Evolutionary conservation across 2,888 invertebrate genomes (phyloP).

Genomic region (Muschampia plurimacula): DNA sequence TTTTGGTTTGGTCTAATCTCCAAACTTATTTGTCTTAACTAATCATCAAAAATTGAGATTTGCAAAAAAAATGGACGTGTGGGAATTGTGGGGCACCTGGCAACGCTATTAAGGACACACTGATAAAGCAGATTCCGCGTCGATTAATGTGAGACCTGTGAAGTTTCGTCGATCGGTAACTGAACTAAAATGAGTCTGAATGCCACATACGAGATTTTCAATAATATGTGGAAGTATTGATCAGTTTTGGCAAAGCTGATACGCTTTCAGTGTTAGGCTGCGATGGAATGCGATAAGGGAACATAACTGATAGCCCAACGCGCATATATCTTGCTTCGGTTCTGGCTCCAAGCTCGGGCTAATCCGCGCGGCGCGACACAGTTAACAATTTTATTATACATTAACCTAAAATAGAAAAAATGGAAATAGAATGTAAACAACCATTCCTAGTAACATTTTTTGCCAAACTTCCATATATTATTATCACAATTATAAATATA

Average conservation of each 20-base stretch:
- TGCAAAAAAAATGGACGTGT: too few species aligned
- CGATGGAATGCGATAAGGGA: not conserved
- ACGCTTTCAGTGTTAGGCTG: constrained; percentile 11
- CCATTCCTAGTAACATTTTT: constrained; percentile 69
- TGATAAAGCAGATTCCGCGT: constrained; percentile 1
- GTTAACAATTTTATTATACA: constrained; percentile 49
- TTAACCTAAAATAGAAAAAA: constrained; percentile 68
- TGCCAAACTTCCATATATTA: constrained; percentile 84
- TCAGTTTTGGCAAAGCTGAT: constrained; percentile 42
- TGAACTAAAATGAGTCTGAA: constrained; percentile 47
- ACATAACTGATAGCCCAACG: not conserved
- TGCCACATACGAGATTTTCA: constrained; percentile 77
- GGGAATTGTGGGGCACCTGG: too few species aligned
- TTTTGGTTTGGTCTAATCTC: too few species aligned
- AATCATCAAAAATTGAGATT: too few species aligned
- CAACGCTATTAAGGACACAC: not conserved
- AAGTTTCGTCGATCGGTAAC: constrained; percentile 38
- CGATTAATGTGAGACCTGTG: not conserved
- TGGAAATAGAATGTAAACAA: constrained; percentile 65
- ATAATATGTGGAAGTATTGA: constrained; percentile 79
- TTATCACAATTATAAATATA: constrained; percentile 83
- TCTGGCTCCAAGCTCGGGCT: not conserved
- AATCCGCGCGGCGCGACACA: not conserved
- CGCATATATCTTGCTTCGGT: not conserved
- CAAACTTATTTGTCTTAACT: too few species aligned